Percentiles rank a stretch among this genome's conserved stretches.
phyloP scores from a whole-genome alignment of 1,140 invertebrate genomes.

The Stegodyphus mimosarum region DNA sequence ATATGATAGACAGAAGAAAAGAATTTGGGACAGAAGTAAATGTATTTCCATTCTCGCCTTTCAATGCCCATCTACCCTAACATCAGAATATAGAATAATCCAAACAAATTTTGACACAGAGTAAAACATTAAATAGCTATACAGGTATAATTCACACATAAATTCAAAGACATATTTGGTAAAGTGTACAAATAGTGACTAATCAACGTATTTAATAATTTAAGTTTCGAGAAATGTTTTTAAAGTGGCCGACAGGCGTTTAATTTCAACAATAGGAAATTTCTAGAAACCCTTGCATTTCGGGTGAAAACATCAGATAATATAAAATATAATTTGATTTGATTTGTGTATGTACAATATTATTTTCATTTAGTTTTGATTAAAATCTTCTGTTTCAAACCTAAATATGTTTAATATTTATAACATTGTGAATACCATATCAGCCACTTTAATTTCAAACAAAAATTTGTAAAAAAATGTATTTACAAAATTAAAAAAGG shows the following conservation, averaged over 20 bases:
- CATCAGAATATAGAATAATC: neutral
- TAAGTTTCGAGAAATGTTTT: conserved; percentile 10
- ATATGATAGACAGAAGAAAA: too few species aligned
- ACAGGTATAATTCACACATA: conserved; percentile 15
- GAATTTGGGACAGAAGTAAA: too few species aligned
- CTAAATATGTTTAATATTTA: too few species aligned
- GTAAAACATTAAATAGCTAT: conserved; percentile 18
- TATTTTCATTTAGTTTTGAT: too few species aligned
- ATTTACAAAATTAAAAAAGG: conserved; percentile 43
- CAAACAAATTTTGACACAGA: conserved; percentile 25
- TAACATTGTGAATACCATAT: neutral
- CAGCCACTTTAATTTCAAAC: conserved; percentile 29
- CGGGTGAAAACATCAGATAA: too few species aligned
- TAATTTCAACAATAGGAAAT: too few species aligned
- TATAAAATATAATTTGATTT: too few species aligned
- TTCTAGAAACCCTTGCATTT: too few species aligned
- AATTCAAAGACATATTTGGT: conserved; percentile 28
- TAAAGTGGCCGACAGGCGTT: conserved; percentile 17
- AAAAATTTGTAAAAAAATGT: conserved; percentile 19
- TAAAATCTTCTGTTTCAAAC: too few species aligned
- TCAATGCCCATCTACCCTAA: neutral
- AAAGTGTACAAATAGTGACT: conserved; percentile 22
- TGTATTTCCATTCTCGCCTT: neutral
- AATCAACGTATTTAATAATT: conserved; percentile 14
- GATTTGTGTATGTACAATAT: too few species aligned